Evolutionary conservation across 1,140 invertebrate genomes (phyloP), one percentile per base, ranked within the genome.

Genomic region (Cyclina sinensis): DNA sequence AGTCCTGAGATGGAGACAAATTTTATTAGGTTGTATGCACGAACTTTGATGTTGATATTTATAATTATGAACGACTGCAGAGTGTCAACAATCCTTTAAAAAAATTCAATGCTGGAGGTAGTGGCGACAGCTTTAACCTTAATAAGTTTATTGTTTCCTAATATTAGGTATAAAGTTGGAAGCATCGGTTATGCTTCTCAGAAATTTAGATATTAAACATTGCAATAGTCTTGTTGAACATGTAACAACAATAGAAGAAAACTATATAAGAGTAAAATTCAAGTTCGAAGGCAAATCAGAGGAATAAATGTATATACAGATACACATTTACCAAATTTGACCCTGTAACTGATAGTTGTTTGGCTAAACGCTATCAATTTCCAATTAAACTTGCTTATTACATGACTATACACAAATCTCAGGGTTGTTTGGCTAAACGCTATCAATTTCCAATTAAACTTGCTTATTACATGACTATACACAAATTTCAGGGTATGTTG

Each of bases 381-480:
- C 51, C 79, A 35, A 12, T 81, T 27, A 32, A 43, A n/a, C 54
- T 81, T 21, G 79, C 54, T 11, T 81, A 37, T 81, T 48, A 1
- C 2, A 57, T 81, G n/a, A 81, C 51, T 59, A 81, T 81, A 57
- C 79, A 59, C 24, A 81, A 81, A 43, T 59, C 51, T 37, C 79
- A n/a, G n/a, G n/a, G n/a, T n/a, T n/a, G n/a, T n/a, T n/a, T n/a
- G n/a, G n/a, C n/a, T n/a, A n/a, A n/a, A n/a, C n/a, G n/a, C n/a
- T n/a, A n/a, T n/a, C n/a, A n/a, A n/a, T n/a, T n/a, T n/a, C n/a
- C n/a, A n/a, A n/a, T n/a, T n/a, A n/a, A n/a, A n/a, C n/a, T n/a
- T n/a, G n/a, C n/a, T n/a, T n/a, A n/a, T n/a, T n/a, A n/a, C n/a
- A n/a, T n/a, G n/a, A n/a, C n/a, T n/a, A n/a, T n/a, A n/a, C n/a